Base-by-base conservation (phyloP, 2,113 vertebrate species). In the Leucopsar rothschildi region DNA sequence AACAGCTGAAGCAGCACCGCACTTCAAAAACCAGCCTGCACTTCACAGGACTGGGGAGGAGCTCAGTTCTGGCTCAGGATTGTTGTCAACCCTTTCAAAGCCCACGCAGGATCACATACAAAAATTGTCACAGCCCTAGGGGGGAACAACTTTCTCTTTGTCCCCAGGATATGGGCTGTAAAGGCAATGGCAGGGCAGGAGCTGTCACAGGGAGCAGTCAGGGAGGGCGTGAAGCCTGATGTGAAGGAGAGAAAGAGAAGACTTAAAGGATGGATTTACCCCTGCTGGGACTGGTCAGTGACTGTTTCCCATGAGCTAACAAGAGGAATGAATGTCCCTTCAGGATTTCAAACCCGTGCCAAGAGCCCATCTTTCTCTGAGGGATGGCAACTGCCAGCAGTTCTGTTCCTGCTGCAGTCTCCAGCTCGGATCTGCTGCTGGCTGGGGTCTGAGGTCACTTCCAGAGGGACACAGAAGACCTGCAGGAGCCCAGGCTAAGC, bases 1-100 rank as follows among this genome's bases (percentile, higher is more conserved):
- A 94, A 96, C 93, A 96, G 95, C 92, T 84, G 94, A 94, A 89
- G 94, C 90, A 57, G 94, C 86, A 21, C 7, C 29, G 2, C 63
- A 95, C 96, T 95, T 95, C 95, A 96, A 96, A 96, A 69, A 86
- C 82, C 94, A 88, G 75, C 82, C 95, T 69, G 94, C 81, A 96
- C 95, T 92, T 95, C 95, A 95, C 92, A 97, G 92, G 79, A 49
- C 8, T 27, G 69, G 83, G 93, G 95, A 94, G 92, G 96, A 92
- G 95, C 40, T 76, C 82, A 27, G 4, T 24, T 35, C 88, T 85
- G 88, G 83, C 83, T 77, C 42, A 21, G 72, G 70, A 83, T 33
- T 81, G 88, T 60, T 90, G 90, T 94, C 85, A 92, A 90, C 44
- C 52, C 20, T 94, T 96, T 96, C 92, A 95, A 95, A 96, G 91